Evolutionary conservation across 1,140 invertebrate species (phyloP), one percentile per base, ranked within the genome.

Genomic region (Tyrophagus putrescentiae): DNA sequence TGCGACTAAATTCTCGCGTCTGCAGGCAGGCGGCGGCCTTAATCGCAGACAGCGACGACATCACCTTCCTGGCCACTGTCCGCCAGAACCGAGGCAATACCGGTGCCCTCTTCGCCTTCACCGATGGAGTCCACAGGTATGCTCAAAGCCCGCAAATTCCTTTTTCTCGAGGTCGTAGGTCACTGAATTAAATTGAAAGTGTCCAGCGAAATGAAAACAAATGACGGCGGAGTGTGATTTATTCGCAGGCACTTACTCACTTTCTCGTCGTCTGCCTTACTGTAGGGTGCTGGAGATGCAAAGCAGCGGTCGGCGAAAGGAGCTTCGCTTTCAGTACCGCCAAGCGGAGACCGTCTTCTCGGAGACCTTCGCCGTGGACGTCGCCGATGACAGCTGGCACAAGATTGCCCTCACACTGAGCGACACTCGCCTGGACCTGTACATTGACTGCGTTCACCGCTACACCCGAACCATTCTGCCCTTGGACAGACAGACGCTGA

Each of bases 251-350:
- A 3, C 25, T 42, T 42, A 21, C 25, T 42, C 44, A 28, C 61
- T 48, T 59, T 64, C 44, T 65, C 48, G 48, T 62, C 61, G 60
- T 68, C 70, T 48, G 73, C 39, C 11, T 3, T 54, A 27, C 27
- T n/a, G n/a, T n/a, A 86, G 85, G 76, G 88, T 86, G 76, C 76
- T 90, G 75, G 87, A 92, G 77, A 76, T 90, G 69, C 85, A 91
- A 76, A 89, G 85, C 68, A 88, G 85, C 73, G 87, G 86, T 58
- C 78, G 85, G 23, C 82, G 82, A 67, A 82, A 89, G 72, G 86
- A 90, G 72, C 78, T 78, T 62, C 71, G 75, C 16, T 69, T 78
- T 45, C 75, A 76, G 66, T 91, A 75, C 78, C 67, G 60, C 45
- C 62, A 78, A 64, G 77, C 78, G 64, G 76, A 77, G 33, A 72